Evolutionary conservation across 2,113 vertebrate genomes (phyloP), one percentile per base, ranked within the genome.

Genomic region (Muntiacus muntjak): DNA sequence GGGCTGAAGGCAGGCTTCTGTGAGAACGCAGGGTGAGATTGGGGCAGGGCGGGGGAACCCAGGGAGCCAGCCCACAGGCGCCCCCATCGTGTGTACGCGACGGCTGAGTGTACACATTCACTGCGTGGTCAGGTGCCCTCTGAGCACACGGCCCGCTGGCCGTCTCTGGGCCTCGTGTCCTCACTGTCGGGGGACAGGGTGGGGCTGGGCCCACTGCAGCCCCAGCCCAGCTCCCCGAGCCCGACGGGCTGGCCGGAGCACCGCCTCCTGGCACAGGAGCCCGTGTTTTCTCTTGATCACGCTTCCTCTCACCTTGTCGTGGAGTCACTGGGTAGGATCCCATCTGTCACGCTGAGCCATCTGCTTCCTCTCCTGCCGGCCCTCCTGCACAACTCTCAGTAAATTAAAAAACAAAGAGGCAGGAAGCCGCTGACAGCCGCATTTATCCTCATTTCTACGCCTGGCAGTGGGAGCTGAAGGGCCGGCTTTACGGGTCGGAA

Each of bases 341-440:
- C 97, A 94, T 97, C 97, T 94, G 97, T 97, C 97, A 96, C 8
- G 17, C 74, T 78, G 94, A 96, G 97, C 94, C 97, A 98, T 98
- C 93, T 97, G 97, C 88, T 97, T 97, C 97, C 81, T 96, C 84
- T 96, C 87, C 92, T 95, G 95, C 97, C 88, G 90, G 94, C 95
- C 92, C 97, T 96, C 96, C 97, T 96, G 97, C 90, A 95, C 97
- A 90, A 71, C 95, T 97, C 64, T 95, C 95, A 97, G 90, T 94
- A 95, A 97, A 97, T 95, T 96, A 86, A 96, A 98, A 97, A 96
- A 97, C 97, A 96, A 96, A 97, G 97, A 95, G 71, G 90, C 96
- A 96, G 85, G 92, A 96, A 97, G 88, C 90, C 1, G 0, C 92
- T 95, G 97, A 97, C 94, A 88, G 95, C 21, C 74, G 0, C 97